phyloP scores from a whole-genome alignment of 37 sponge, comb jelly and placozoan species.

The Tethya wilhelma region DNA sequence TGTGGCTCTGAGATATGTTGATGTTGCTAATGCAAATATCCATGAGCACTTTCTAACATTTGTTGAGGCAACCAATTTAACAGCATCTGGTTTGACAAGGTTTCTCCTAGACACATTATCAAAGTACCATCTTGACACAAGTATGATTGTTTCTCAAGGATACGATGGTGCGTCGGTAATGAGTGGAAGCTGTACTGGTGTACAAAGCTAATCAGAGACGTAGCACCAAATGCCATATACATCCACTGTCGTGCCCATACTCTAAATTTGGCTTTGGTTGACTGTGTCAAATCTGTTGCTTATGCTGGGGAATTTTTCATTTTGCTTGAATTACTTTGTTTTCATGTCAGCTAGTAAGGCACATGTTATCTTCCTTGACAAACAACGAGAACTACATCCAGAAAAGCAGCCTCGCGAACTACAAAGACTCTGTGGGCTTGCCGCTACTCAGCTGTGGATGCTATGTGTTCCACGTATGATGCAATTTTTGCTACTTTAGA shows the following conservation, averaged over 20 bases:
- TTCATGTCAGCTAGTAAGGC: constrained; percentile 51
- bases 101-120: constrained; percentile 29
- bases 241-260: no score
- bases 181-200: constrained; percentile 54
- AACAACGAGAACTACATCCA: constrained; percentile 43
- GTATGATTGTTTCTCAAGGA: no score
- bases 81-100: constrained; percentile 28
- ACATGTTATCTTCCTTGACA: constrained; percentile 29
- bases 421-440: constrained; percentile 39
- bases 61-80: constrained; percentile 9
- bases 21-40: constrained; percentile 10
- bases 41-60: constrained; percentile 44
- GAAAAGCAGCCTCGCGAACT: constrained; percentile 39
- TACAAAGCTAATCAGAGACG: constrained; percentile 30
- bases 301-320: constrained; percentile 45
- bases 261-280: constrained; percentile 54
- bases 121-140: no score
- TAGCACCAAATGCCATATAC: no score
- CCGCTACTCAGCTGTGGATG: constrained; percentile 21
- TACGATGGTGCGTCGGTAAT: constrained; percentile 63
- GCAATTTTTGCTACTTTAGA: constrained; percentile 37
- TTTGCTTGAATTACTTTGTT: constrained; percentile 39
- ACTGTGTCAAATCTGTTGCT: constrained; percentile 29
- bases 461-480: constrained; percentile 34
- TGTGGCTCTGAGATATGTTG: constrained; percentile 31